Evolutionary conservation across 2,888 invertebrate species (phyloP).

Genomic region (Disparrhopalites patrizii): DNA sequence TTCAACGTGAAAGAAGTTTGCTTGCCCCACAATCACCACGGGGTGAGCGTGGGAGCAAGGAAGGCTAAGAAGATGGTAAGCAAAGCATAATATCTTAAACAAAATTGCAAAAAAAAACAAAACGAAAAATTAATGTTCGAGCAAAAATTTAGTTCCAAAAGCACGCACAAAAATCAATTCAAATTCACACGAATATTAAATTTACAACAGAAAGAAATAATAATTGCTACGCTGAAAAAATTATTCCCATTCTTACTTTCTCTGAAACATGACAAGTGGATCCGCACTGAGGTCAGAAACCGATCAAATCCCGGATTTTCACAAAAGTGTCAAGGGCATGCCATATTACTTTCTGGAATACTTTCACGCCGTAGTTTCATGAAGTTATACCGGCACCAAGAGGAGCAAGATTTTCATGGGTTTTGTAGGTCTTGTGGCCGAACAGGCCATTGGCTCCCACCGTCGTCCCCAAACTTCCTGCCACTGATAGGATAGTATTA

Average conservation of each 20-base stretch:
- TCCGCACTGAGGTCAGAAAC: conserved; percentile 76
- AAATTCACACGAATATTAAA: not conserved
- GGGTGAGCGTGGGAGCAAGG: conserved; percentile 53
- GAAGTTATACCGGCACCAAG: conserved; percentile 68
- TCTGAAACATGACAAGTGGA: conserved; percentile 77
- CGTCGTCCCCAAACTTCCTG: conserved; percentile 85
- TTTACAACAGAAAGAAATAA: not conserved
- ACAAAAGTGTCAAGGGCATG: conserved; percentile 87
- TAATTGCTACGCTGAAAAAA: not conserved
- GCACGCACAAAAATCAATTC: not conserved
- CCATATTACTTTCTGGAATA: too few relatives aligned
- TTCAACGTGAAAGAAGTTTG: conserved; percentile 53
- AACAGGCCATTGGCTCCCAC: conserved; percentile 95
- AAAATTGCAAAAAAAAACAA: not conserved
- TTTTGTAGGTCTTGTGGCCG: conserved; percentile 95
- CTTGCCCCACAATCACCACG: conserved; percentile 57
- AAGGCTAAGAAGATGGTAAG: conserved; percentile 53
- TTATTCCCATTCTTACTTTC: conserved; percentile 59
- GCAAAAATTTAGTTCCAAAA: not conserved
- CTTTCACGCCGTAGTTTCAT: too few relatives aligned
- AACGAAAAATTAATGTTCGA: not conserved
- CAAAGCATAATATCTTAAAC: conserved; percentile 52
- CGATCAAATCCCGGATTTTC: conserved; percentile 77
- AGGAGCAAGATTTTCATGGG: conserved; percentile 76
- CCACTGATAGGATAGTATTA: conserved; percentile 67